phyloP scores from a whole-genome alignment of 2,888 invertebrate genomes.

The Catocala nupta region DNA sequence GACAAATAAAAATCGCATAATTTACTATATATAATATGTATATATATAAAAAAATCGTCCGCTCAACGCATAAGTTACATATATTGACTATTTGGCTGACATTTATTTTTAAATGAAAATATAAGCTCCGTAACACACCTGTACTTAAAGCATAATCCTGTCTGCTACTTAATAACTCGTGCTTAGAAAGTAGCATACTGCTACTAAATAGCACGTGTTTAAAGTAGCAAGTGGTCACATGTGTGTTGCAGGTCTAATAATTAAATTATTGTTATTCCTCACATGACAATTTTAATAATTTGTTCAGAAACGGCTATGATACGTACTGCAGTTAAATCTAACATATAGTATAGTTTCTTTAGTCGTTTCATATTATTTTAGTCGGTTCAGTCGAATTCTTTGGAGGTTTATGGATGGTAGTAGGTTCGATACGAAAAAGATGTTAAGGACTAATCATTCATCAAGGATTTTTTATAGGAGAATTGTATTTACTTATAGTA shows the following conservation, averaged over 20 bases:
- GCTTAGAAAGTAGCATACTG: too few relatives aligned
- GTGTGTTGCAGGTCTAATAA: constrained; percentile 1
- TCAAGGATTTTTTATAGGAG: too few relatives aligned
- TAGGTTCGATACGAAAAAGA: too few relatives aligned
- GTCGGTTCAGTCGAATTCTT: constrained; percentile 15
- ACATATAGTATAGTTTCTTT: constrained; percentile 72
- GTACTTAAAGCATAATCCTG: too few relatives aligned
- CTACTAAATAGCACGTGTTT: too few relatives aligned
- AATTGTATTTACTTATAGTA: too few relatives aligned
- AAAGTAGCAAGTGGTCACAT: too few relatives aligned
- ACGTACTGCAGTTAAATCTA: constrained; percentile 75
- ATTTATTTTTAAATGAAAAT: constrained; percentile 3
- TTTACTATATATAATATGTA: constrained; percentile 19
- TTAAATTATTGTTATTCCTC: background rate
- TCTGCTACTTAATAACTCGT: too few relatives aligned
- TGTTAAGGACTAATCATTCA: too few relatives aligned
- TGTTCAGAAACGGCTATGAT: constrained; percentile 62
- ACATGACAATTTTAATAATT: constrained; percentile 10
- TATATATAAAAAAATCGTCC: constrained; percentile 25
- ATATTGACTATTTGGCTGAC: constrained; percentile 7
- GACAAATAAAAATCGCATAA: constrained; percentile 24
- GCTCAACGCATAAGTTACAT: constrained; percentile 37
- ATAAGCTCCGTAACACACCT: background rate
- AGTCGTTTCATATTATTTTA: constrained; percentile 59
- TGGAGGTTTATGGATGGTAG: background rate